These are phyloP conservation scores for Porites rus DNA, from an alignment of 92 coral and sea anemone species.

Conservation along the genomic window DNA sequence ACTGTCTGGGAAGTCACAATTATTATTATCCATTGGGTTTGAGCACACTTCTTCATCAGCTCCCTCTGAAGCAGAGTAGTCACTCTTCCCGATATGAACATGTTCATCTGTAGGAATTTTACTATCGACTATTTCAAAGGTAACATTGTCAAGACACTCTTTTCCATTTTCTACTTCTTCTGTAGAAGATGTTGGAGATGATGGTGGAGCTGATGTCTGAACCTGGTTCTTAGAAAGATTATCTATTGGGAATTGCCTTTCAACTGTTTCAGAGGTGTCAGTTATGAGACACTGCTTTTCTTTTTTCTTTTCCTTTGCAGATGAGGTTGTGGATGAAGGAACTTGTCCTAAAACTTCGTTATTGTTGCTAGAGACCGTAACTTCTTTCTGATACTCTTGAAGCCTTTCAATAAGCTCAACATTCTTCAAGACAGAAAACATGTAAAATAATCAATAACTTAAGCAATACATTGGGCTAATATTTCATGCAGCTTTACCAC, in stretches of 20 bases:
- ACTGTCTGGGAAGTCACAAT: slow-evolving; percentile 16
- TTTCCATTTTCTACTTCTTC: slow-evolving; percentile 2
- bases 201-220: not conserved
- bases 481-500: too few species aligned
- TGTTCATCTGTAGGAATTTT: slow-evolving; percentile 33
- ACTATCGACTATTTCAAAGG: slow-evolving; percentile 40
- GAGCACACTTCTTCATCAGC: not conserved
- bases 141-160: slow-evolving; percentile 15
- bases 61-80: not conserved
- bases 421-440: slow-evolving; percentile 7
- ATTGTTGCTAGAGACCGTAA: not conserved
- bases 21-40: not conserved
- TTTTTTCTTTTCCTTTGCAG: not conserved
- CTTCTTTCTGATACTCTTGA: slow-evolving; percentile 19
- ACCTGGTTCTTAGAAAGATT: not conserved
- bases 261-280: slow-evolving; percentile 25
- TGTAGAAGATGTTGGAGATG: not conserved
- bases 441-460: too few species aligned
- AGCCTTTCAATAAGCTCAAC: slow-evolving; percentile 34
- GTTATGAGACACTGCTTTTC: slow-evolving; percentile 2
- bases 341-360: not conserved
- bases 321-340: not conserved
- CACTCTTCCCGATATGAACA: slow-evolving; percentile 11
- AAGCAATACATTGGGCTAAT: too few species aligned
- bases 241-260: slow-evolving; percentile 28